Evolutionary conservation across 2,888 invertebrate species (phyloP).

Genomic region (Anorthoa munda): DNA sequence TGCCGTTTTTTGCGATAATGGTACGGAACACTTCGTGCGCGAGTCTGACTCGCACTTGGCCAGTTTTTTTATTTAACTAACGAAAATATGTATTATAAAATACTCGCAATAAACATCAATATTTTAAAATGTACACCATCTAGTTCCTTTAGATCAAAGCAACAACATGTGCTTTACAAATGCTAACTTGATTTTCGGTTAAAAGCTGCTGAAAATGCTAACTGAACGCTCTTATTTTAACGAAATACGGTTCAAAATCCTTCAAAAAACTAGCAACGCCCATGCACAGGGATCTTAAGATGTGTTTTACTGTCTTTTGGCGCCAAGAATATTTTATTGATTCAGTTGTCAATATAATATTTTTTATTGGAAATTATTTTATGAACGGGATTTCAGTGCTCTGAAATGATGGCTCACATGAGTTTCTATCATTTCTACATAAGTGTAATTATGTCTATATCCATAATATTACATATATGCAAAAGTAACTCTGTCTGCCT

Average conservation of each 20-base stretch:
- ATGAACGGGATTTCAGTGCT: constrained; percentile 6
- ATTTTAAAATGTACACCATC: constrained; percentile 44
- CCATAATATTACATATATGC: too few relatives aligned
- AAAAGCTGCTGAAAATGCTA: background rate
- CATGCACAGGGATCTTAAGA: constrained; percentile 17
- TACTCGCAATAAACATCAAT: background rate
- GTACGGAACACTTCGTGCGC: too few relatives aligned
- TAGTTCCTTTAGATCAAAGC: constrained; percentile 54
- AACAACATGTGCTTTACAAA: constrained; percentile 70
- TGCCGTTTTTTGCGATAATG: too few relatives aligned
- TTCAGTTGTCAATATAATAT: constrained; percentile 71
- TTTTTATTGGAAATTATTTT: constrained; percentile 35
- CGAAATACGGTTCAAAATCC: constrained; percentile 31
- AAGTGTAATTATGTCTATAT: background rate
- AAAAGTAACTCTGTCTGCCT: too few relatives aligned
- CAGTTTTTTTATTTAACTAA: too few relatives aligned
- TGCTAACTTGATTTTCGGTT: constrained; percentile 32
- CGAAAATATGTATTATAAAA: too few relatives aligned
- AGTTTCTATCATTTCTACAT: background rate
- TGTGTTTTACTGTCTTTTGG: constrained; percentile 78
- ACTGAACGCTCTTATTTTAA: constrained; percentile 24
- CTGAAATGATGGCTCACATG: background rate
- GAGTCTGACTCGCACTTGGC: too few relatives aligned
- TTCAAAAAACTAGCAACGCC: background rate
- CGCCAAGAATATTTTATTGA: constrained; percentile 80